Base-by-base conservation (phyloP, 2,113 vertebrate genomes). In the Pandion haliaetus region DNA sequence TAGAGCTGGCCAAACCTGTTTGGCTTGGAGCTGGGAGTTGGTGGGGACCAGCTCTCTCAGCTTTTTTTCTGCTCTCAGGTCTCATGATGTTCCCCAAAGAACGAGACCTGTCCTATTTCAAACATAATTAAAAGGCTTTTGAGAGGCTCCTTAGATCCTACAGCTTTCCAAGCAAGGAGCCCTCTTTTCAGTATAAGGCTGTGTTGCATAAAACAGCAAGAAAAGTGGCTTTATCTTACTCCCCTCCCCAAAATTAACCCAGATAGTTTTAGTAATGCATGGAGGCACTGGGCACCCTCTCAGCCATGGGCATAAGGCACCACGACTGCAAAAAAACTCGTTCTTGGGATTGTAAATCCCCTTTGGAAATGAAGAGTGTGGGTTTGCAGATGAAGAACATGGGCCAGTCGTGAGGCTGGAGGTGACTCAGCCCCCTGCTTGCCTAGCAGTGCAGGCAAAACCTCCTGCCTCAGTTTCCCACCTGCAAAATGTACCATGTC, bases 1-100 rank as follows among this genome's bases (percentile, higher is more conserved):
- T 91, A 96, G 74, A 81, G 78, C 96, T 96, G 91, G 95, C 82
- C 94, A 97, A 97, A 97, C 97, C 97, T 97, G 97, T 97, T 97
- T 83, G 89, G 78, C 93, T 90, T 89, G 49, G 96, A 97, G 78
- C 93, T 95, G 96, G 89, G 74, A 95, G 93, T 79, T 7, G 3
- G 54, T 95, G 89, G 78, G 92, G 94, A 95, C 81, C 91, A 95
- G 86, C 83, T 90, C 96, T 85, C 94, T 95, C 91, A 96, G 93
- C 93, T 88, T 90, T 95, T 95, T 96, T 92, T 55, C 70, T 85
- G 54, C 78, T 95, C 81, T 85, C 67, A 55, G 89, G 89, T 87
- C 95, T 94, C 78, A 44, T 85, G 94, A 70, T 91, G 95, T 12
- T 97, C 91, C 86, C 84, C 83, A 21, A 91, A 92, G 83, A 95